Evolutionary conservation across 1,140 invertebrate species (phyloP).

Genomic region (Melanaphis sacchari): DNA sequence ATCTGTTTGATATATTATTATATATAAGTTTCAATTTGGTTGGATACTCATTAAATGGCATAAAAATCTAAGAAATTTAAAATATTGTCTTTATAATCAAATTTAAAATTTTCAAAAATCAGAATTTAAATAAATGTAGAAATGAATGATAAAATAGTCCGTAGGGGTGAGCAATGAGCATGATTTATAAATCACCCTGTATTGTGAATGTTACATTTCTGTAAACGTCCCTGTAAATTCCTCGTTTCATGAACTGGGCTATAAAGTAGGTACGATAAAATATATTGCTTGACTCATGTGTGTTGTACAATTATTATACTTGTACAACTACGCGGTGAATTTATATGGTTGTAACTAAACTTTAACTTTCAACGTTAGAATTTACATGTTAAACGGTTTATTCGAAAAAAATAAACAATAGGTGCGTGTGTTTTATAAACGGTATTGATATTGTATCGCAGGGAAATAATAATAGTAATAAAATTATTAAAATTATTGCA

Average conservation of each 20-base stretch:
- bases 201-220: not conserved
- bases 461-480: not conserved
- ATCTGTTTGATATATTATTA: not conserved
- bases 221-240: not conserved
- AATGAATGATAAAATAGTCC: not conserved
- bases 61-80: not conserved
- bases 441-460: not conserved
- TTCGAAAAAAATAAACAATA: not conserved
- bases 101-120: not conserved
- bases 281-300: not conserved
- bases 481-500: not conserved
- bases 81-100: not conserved
- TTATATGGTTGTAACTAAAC: slow-evolving; percentile 3
- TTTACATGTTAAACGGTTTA: slow-evolving; percentile 13
- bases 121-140: not conserved
- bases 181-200: not conserved
- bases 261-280: slow-evolving; percentile 7
- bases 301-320: not conserved
- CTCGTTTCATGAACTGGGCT: not conserved
- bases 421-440: not conserved
- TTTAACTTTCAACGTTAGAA: slow-evolving; percentile 7
- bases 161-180: not conserved
- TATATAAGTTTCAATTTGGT: not conserved
- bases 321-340: not conserved
- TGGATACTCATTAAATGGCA: not conserved